These are phyloP conservation scores for Parasteatoda lunata DNA, from an alignment of 2,888 invertebrate species.

Conservation along the genomic window DNA sequence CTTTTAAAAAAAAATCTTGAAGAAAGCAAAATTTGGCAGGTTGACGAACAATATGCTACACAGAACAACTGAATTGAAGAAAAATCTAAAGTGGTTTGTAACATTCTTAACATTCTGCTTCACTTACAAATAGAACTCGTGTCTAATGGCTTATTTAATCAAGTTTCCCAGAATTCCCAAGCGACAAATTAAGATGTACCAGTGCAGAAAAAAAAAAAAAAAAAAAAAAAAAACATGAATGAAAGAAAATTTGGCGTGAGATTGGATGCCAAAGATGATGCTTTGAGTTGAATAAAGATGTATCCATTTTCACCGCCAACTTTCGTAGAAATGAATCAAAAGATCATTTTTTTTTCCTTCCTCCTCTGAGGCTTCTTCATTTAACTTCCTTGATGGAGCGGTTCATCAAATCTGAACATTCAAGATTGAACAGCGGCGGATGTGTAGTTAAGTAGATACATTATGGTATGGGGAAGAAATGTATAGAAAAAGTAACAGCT, in stretches of 20 bases:
- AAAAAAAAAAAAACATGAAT: background rate
- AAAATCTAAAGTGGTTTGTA: too few species aligned
- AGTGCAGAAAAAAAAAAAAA: conserved; percentile 23
- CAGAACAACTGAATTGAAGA: too few species aligned
- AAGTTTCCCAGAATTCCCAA: background rate
- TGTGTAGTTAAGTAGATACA: conserved; percentile 22
- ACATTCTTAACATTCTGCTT: too few species aligned
- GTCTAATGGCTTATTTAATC: too few species aligned
- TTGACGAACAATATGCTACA: too few species aligned
- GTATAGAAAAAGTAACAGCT: conserved; percentile 48
- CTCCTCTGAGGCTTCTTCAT: conserved; percentile 31
- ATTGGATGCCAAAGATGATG: conserved; percentile 15
- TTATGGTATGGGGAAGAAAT: conserved; percentile 24
- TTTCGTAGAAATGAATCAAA: conserved; percentile 4
- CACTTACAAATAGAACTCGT: too few species aligned
- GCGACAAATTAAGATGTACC: conserved; percentile 27
- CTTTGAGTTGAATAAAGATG: background rate
- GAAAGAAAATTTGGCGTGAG: conserved; percentile 44
- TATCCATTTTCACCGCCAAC: conserved; percentile 5
- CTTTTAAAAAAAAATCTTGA: too few species aligned
- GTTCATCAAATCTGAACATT: conserved; percentile 42
- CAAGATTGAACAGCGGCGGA: conserved; percentile 49
- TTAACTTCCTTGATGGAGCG: conserved; percentile 29
- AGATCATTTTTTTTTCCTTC: conserved; percentile 1
- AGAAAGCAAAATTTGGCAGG: too few species aligned